phyloP scores from a whole-genome alignment of 2,888 invertebrate genomes.

The Drosophila incognita region DNA sequence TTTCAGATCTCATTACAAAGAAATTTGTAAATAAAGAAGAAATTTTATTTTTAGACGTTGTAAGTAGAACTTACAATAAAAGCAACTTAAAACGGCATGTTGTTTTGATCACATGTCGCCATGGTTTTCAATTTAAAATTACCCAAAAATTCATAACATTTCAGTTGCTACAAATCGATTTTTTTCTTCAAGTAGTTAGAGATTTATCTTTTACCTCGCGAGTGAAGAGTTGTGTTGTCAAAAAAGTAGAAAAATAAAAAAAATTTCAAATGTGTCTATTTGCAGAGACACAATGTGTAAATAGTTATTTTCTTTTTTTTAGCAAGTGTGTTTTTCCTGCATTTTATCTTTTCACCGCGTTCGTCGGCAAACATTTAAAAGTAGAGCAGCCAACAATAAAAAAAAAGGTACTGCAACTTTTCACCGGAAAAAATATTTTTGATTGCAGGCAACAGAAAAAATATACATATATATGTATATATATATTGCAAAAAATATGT shows the following conservation, averaged over 20 bases:
- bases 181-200: not conserved
- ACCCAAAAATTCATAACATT: not conserved
- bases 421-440: slow-evolving; percentile 24
- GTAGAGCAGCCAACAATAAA: slow-evolving; percentile 14
- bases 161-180: not conserved
- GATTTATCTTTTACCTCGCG: not conserved
- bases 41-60: not conserved
- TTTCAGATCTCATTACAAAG: not conserved
- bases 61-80: not conserved
- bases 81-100: not conserved
- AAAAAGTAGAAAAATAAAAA: slow-evolving; percentile 2
- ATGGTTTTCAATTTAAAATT: not conserved
- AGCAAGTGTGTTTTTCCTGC: slow-evolving; percentile 1
- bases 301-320: slow-evolving; percentile 4
- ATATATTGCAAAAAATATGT: not conserved
- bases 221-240: not conserved
- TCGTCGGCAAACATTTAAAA: slow-evolving; percentile 46
- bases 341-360: slow-evolving; percentile 13
- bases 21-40: not conserved
- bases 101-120: not conserved
- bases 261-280: slow-evolving; percentile 24
- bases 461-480: no score
- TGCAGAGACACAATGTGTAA: not conserved
- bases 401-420: slow-evolving; percentile 24
- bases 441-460: slow-evolving; percentile 19